A percentile compares a stretch with the other conserved stretches of the same genome.
Evolutionary conservation across 2,113 vertebrate genomes (phyloP).

Genomic region (Suricata suricatta): DNA sequence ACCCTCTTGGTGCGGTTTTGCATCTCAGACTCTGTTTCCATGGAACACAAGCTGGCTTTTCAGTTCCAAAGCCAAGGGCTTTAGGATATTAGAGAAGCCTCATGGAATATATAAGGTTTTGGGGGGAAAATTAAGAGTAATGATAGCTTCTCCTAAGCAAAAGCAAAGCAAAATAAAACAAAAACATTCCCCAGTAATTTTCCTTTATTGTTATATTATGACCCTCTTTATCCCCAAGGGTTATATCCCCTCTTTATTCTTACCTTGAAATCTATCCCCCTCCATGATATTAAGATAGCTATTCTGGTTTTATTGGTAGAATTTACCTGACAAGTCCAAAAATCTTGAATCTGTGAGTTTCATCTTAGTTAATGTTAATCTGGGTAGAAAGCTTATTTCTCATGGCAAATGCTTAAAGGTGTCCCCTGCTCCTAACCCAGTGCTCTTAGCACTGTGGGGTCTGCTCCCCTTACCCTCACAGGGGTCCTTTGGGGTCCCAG

Average conservation of each 20-base stretch:
- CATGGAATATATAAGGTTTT: accelerated
- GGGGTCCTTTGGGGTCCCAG: not conserved
- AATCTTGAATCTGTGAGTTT: not conserved
- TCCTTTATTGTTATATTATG: not conserved
- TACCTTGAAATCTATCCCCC: not conserved
- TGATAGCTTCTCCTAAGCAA: not conserved
- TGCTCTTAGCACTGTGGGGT: not conserved
- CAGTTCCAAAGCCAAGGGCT: not conserved
- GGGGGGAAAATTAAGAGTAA: not conserved
- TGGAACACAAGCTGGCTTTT: not conserved
- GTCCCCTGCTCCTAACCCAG: accelerated
- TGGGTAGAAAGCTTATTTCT: not conserved
- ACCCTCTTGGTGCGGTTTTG: accelerated
- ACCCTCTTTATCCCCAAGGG: not conserved
- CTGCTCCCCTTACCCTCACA: not conserved
- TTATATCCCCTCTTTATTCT: not conserved
- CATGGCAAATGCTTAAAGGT: not conserved
- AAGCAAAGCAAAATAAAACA: not conserved
- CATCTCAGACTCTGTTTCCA: not conserved
- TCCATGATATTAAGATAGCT: not conserved
- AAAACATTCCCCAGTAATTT: not conserved
- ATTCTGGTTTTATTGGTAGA: not conserved
- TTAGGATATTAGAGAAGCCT: not conserved
- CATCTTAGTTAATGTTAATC: not conserved
- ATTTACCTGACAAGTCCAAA: not conserved